Evolutionary conservation across 2,888 invertebrate species (phyloP).

Genomic region (Harpalus rufipes): DNA sequence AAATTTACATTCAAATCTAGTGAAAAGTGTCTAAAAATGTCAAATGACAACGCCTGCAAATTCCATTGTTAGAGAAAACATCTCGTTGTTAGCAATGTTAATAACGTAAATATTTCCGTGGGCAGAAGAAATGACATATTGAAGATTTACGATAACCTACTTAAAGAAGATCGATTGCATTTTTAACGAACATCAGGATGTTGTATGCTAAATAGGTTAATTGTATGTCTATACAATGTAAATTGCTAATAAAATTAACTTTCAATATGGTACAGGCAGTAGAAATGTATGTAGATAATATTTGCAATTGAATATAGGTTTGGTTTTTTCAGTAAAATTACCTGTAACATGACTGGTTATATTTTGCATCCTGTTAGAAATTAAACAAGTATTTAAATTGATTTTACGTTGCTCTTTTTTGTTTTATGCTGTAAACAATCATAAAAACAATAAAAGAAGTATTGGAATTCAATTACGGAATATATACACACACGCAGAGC

Average conservation of each 20-base stretch:
- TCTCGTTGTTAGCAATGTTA: background rate
- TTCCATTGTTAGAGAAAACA: slow-evolving; percentile 42
- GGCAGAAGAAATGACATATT: slow-evolving; percentile 36
- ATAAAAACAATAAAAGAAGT: background rate
- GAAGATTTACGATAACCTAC: slow-evolving; percentile 51
- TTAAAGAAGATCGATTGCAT: slow-evolving; percentile 38
- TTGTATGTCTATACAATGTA: slow-evolving; percentile 11
- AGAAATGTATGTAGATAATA: slow-evolving; percentile 35
- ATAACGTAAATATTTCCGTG: slow-evolving; percentile 22
- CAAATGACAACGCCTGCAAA: slow-evolving; percentile 34
- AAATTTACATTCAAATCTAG: slow-evolving; percentile 62
- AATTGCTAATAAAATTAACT: slow-evolving; percentile 21
- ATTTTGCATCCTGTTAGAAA: slow-evolving; percentile 11
- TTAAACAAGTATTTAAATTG: background rate
- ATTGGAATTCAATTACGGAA: background rate
- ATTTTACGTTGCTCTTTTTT: background rate
- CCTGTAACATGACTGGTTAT: background rate
- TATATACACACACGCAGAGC: background rate
- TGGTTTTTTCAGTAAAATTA: slow-evolving; percentile 1
- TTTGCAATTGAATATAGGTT: background rate
- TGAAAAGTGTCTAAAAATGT: slow-evolving; percentile 55
- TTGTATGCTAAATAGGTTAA: slow-evolving; percentile 44
- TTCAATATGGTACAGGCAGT: slow-evolving; percentile 14
- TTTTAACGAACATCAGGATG: slow-evolving; percentile 34
- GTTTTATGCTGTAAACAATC: background rate